Evolutionary conservation across 2,888 invertebrate species (phyloP), one percentile per base, ranked within the genome.

Genomic region (Machimus rusticus): DNA sequence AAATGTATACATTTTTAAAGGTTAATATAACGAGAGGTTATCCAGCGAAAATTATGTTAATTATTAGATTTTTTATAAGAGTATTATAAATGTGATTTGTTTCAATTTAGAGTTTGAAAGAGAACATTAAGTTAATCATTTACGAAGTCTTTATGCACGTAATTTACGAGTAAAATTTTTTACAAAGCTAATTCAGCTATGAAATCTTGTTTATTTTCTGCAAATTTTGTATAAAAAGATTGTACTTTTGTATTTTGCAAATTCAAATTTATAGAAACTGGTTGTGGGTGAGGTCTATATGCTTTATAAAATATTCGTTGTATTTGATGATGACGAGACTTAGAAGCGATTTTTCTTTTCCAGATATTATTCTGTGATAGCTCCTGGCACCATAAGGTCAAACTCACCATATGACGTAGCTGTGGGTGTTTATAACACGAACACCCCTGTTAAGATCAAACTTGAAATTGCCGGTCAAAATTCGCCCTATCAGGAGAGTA

Each of bases 371-470:
- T 46, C 96, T 89, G 95, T 97, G 89, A 94, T 97, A 90, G 97
- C 96, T 1, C 96, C 97, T 6, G 94, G 95, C 90, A 94, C 95
- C 57, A 93, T 97, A 66, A 94, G 97, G 87, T 97, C 97, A n/a
- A 95, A 96, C 93, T 95, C 95, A 88, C 95, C 96, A 90, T 97
- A 96, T 93, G 95, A 96, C 91, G 96, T 96, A 87, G 95, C 96
- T 14, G 94, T 97, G 82, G 94, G 94, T 88, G 93, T 93, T 34
- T 92, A 93, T 88, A 91, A 90, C 39, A 93, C 93, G 88, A 91
- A 95, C n/a, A 93, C 94, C 87, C 94, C 96, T 2, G 95, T 96
- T 82, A 94, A 94, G 14, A 93, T 98, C 74, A 95, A 95, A 88
- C 94, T 97, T 55, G 95, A 95, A 46, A 94, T 98, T n/a, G 95